Conservation (phyloP, 2,113 vertebrate species). For the Chunga burmeisteri region DNA sequence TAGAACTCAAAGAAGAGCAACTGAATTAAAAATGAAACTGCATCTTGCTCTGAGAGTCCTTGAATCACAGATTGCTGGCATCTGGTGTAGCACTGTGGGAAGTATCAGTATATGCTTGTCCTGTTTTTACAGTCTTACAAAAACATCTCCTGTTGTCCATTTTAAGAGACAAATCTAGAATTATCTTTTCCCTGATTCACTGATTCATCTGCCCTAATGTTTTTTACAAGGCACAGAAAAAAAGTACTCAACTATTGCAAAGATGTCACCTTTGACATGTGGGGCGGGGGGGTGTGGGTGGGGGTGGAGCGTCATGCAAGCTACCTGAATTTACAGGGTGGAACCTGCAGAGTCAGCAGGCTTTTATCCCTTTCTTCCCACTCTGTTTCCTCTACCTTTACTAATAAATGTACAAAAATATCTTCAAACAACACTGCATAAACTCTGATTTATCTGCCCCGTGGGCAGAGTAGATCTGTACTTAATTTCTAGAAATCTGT, state of each 20-base stretch:
- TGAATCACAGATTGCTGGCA: neutral
- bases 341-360: neutral
- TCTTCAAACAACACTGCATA: slow-evolving; percentile 8
- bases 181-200: neutral
- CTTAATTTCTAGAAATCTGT: neutral
- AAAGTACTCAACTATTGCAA: neutral
- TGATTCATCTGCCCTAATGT: neutral
- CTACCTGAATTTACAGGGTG: neutral
- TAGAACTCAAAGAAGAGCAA: neutral
- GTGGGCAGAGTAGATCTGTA: neutral
- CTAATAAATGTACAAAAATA: neutral
- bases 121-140: neutral
- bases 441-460: slow-evolving; percentile 11
- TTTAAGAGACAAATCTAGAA: neutral
- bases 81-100: neutral
- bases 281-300: neutral
- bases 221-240: neutral
- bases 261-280: slow-evolving; percentile 9
- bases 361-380: neutral
- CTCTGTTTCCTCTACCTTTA: neutral
- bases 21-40: neutral
- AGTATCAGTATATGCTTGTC: neutral
- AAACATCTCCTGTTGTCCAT: neutral
- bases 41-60: neutral
- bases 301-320: neutral